Evolutionary conservation across 53 echinoderm and acorn worm species (phyloP), one percentile per base, ranked within the genome.

Genomic region (Arbacia lixula): DNA sequence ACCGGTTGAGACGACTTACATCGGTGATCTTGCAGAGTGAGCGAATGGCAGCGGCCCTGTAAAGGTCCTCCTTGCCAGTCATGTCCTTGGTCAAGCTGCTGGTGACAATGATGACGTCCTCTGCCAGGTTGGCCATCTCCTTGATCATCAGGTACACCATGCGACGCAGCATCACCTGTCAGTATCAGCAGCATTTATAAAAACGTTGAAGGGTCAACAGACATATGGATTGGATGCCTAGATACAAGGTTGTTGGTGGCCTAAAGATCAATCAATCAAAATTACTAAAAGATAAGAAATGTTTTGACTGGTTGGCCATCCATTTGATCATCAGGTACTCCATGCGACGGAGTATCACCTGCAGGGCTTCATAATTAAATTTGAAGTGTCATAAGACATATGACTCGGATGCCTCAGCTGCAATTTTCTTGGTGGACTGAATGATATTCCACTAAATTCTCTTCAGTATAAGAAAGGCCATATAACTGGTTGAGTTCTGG

Each of bases 101-200:
- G 34, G 97, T 97, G 10, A 97, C 97, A 36, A 97, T 97, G 88
- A 97, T 97, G 39, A 97, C 97, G 58, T 97, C 97, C 68, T 97
- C 97, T 12, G 97, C 89, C 31, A 97, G 86, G 30, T 88, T 83
- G 19, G 97, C 93, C 97, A 97, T 97, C 84, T 97, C 97, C 55
- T 97, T 97, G 82, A 97, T 97, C 29, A 90, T 83, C 66, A 97
- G 79, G 88, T 94, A 97, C 65, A 97, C 92, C 97, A 97, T 97
- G 12, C 97, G 92, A 32, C 97, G 94, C 29, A 97, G 68, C 67
- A 90, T 94, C 14, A 91, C 87, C 97, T 97, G 77, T 12, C n/a
- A n/a, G n/a, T n/a, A n/a, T n/a, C n/a, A n/a, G n/a, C n/a, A n/a
- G n/a, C n/a, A n/a, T n/a, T n/a, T n/a, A n/a, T n/a, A n/a, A n/a